Percentiles rank a stretch among this genome's conserved stretches.
phyloP scores from a whole-genome alignment of 2,888 invertebrate species.

The Phlogophora meticulosa region DNA sequence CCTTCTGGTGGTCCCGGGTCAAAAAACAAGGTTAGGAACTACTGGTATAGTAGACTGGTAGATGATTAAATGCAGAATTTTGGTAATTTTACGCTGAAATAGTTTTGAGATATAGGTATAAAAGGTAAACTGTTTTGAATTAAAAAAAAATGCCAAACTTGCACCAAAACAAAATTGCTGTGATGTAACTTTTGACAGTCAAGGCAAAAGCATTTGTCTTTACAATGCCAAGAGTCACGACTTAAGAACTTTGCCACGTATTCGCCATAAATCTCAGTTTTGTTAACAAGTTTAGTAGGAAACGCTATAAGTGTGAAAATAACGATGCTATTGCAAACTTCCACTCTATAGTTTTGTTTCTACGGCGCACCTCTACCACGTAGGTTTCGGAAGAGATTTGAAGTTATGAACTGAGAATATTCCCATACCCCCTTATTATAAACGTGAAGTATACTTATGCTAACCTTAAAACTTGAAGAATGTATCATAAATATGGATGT shows the following conservation, averaged over 20 bases:
- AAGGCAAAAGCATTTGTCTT: constrained; percentile 19
- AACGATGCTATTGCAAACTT: constrained; percentile 5
- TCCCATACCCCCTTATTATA: constrained; percentile 6
- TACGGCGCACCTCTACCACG: not conserved
- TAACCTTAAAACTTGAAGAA: too few species aligned
- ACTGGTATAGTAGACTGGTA: too few species aligned
- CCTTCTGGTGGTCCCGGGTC: too few species aligned
- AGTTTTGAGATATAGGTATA: too few species aligned
- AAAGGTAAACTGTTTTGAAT: too few species aligned
- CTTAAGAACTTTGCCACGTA: constrained; percentile 10
- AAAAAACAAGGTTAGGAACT: too few species aligned
- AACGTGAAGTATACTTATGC: too few species aligned
- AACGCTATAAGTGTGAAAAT: constrained; percentile 2
- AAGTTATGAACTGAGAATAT: constrained; percentile 25
- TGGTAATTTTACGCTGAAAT: too few species aligned
- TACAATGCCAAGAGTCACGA: constrained; percentile 3
- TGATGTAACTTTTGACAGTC: not conserved
- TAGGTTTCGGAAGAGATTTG: constrained; percentile 3
- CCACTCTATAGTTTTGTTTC: not conserved
- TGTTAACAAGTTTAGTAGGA: constrained; percentile 17
- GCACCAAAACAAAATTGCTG: constrained; percentile 8
- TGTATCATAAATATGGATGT: too few species aligned
- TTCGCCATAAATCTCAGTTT: constrained; percentile 41
- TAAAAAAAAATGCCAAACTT: not conserved
- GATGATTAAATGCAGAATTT: too few species aligned